Base-by-base conservation (phyloP, 1,140 invertebrate genomes). In the Battus philenor region DNA sequence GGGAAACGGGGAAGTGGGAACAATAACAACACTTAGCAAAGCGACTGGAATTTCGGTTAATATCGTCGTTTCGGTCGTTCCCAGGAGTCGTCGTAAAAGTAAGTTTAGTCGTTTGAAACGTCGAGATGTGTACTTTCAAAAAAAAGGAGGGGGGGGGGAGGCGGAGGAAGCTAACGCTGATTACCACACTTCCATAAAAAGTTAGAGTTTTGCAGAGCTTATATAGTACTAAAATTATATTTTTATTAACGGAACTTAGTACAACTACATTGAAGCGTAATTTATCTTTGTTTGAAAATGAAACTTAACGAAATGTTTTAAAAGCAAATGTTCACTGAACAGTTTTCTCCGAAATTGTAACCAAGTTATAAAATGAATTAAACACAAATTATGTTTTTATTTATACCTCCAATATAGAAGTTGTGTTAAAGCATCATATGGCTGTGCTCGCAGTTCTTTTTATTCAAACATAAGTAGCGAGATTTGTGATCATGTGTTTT, bases 11-110 rank as follows among this genome's bases (percentile, higher is more conserved):
- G 33, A 20, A 36, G 16, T 10, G 17, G 16, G 33, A 36, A 36
- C 33, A 36, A 36, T 36, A 36, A 36, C 33, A 36, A 36, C 33
- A 36, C 33, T 36, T 36, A 36, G 33, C 33, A 9, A 9, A 20
- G 33, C 33, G 33, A 36, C 33, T 36, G 33, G 33, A 36, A 36
- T 36, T 36, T 36, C 33, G 33, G 33, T 36, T 36, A 36, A 36
- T 36, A 36, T 17, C 33, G 17, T 20, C 33, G 33, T 36, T 36
- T 36, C 33, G 33, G 33, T 36, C 33, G 33, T 36, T 36, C 33
- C 33, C 33, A 17, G 33, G 33, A 15, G 33, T 36, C 17, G 33
- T 36, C 33, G 33, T 36, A 36, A 36, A 36, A 36, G 33, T 20
- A 36, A 36, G 33, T 36, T 36, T 36, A 36, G 33, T 36, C 33